A percentile compares a stretch with the other conserved stretches of the same genome.
phyloP scores from a whole-genome alignment of 2,888 invertebrate species.

The Lysandra coridon region DNA sequence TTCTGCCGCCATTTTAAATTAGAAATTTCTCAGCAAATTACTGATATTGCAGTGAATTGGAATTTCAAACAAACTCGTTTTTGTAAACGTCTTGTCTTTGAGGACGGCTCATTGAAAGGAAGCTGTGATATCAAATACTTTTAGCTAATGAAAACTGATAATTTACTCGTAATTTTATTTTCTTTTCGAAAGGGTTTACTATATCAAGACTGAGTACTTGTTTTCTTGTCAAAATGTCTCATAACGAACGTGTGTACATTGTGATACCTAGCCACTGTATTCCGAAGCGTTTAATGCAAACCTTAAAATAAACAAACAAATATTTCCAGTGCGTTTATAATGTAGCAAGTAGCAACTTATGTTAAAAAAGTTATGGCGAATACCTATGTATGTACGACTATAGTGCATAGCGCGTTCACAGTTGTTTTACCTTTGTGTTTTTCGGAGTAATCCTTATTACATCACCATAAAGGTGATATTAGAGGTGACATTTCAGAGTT shows the following conservation, averaged over 20 bases:
- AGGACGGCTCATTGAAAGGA: neutral
- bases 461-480: neutral
- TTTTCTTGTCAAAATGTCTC: neutral
- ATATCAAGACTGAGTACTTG: neutral
- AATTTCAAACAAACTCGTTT: constrained; percentile 13
- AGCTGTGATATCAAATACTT: constrained; percentile 1
- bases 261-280: too few species aligned
- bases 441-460: neutral
- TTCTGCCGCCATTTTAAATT: constrained; percentile 16
- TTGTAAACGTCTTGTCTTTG: constrained; percentile 8
- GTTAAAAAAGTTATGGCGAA: too few species aligned
- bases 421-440: neutral
- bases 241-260: too few species aligned
- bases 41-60: neutral
- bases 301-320: too few species aligned
- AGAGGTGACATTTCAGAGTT: neutral
- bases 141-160: neutral
- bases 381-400: too few species aligned
- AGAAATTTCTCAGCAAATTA: constrained; percentile 1
- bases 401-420: too few species aligned
- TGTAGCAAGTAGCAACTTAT: too few species aligned
- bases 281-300: too few species aligned
- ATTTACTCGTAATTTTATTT: neutral
- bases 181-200: neutral
- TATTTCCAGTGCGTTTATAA: too few species aligned